Base-by-base conservation (phyloP, 2,888 invertebrate species). In the Brachynemurus nebulosus region DNA sequence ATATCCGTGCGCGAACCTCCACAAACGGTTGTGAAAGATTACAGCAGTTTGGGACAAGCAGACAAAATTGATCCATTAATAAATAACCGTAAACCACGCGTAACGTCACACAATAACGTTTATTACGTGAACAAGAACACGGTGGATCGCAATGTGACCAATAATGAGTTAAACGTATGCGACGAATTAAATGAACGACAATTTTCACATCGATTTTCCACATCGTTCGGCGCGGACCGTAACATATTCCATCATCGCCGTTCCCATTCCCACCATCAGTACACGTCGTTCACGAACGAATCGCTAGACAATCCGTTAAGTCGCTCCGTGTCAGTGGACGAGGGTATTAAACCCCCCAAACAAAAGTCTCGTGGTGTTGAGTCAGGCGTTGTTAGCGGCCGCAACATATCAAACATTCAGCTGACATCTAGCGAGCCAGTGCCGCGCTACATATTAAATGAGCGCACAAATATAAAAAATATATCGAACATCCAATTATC, bases 251-350 rank as follows among this genome's bases (percentile, higher is more conserved):
- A 44, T 18, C 44, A 44, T 20, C n/a, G 44, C 5, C 44, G 44
- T n/a, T 44, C 44, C 11, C 44, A 44, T 25, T 44, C 44, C 5
- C 44, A 44, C 19, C 44, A 44, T 20, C 44, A 37, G 23, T 38
- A 44, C 36, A 44, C 35, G 6, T 44, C 44, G 25, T 44, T 44
- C n/a, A 23, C 44, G 2, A 23, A 44, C 38, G 38, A 44, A 21
- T 27, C 44, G 16, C 9, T 44, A 14, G 44, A 38, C 19, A 38
- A 35, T 14, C 42, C 37, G 1, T 17, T 36, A 16, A 44, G 27
- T 34, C 30, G 44, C 2, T 44, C 44, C 12, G 25, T 23, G 7
- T 44, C 44, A n/a, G 21, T 30, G 8, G 30, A 44, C 37, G 30
- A 18, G 4, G 27, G 27, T 4, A 36, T 11, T 3, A 18, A 37